These are phyloP conservation scores for Coelopa frigida DNA, from an alignment of 1,140 invertebrate genomes.

Conservation along the genomic window DNA sequence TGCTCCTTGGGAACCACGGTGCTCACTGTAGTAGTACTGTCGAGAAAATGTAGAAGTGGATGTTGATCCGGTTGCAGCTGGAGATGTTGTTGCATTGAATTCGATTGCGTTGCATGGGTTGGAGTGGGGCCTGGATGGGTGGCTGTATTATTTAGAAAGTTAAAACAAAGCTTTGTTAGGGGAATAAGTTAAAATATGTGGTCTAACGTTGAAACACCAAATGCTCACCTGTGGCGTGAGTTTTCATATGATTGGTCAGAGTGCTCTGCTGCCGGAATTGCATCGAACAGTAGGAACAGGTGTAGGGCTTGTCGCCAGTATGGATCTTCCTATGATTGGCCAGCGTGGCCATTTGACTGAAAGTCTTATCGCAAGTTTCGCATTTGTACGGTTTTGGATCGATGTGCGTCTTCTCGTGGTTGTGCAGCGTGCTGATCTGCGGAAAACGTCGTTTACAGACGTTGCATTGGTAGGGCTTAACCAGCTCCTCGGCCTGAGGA, in stretches of 20 bases:
- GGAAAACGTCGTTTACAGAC: constrained; percentile 42
- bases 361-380: constrained; percentile 41
- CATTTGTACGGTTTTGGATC: constrained; percentile 45
- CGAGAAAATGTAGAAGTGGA: constrained; percentile 40
- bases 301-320: constrained; percentile 43
- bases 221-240: constrained; percentile 39
- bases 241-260: constrained; percentile 44
- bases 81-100: constrained; percentile 27
- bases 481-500: constrained; percentile 39
- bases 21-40: constrained; percentile 40
- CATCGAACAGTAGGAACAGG: constrained; percentile 42
- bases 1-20: constrained; percentile 23
- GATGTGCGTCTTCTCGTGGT: constrained; percentile 43
- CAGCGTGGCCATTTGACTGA: constrained; percentile 38
- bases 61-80: constrained; percentile 37
- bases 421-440: constrained; percentile 41
- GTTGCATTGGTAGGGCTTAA: constrained; percentile 44
- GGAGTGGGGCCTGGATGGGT: constrained; percentile 14
- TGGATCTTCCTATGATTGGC: constrained; percentile 44
- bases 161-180: constrained; percentile 45
- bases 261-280: constrained; percentile 42
- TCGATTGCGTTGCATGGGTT: constrained; percentile 19
- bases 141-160: constrained; percentile 35
- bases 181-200: constrained; percentile 41
- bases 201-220: constrained; percentile 34